Conservation (phyloP, 2,888 invertebrate genomes). For the Phorcus lineatus region DNA sequence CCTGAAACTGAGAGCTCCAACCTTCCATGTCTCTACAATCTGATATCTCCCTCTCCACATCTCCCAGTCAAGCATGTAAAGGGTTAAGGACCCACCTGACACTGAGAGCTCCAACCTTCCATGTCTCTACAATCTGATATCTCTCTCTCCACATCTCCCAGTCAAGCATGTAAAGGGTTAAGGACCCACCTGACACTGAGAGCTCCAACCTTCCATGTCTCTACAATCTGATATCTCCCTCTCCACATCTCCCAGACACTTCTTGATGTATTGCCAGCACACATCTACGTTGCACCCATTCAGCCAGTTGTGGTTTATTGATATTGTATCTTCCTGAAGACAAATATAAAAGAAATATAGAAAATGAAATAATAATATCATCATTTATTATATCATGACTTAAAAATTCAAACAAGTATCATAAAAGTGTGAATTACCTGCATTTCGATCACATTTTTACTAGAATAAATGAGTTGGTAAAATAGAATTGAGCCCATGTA, state of each 20-base stretch:
- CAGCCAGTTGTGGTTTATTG: constrained; percentile 98
- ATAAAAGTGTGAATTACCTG: too few relatives aligned
- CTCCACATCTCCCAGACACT: constrained; percentile 82
- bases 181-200: constrained; percentile 83
- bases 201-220: constrained; percentile 84
- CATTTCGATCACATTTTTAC: too few relatives aligned
- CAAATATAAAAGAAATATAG: too few relatives aligned
- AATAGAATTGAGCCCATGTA: too few relatives aligned
- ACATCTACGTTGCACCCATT: constrained; percentile 89
- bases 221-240: constrained; percentile 86
- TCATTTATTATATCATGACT: too few relatives aligned
- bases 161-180: too few relatives aligned
- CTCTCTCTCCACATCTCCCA: too few relatives aligned
- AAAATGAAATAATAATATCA: too few relatives aligned
- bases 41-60: constrained; percentile 86
- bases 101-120: constrained; percentile 85
- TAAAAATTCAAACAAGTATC: too few relatives aligned
- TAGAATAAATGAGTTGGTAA: too few relatives aligned
- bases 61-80: constrained; percentile 77
- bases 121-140: constrained; percentile 72
- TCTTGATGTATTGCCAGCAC: constrained; percentile 84
- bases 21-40: constrained; percentile 85
- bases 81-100: constrained; percentile 76
- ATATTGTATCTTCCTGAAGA: constrained; percentile 88
- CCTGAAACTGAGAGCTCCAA: constrained; percentile 87